Conservation (phyloP, 2,888 invertebrate species). For the Eurytoma adleriae region DNA sequence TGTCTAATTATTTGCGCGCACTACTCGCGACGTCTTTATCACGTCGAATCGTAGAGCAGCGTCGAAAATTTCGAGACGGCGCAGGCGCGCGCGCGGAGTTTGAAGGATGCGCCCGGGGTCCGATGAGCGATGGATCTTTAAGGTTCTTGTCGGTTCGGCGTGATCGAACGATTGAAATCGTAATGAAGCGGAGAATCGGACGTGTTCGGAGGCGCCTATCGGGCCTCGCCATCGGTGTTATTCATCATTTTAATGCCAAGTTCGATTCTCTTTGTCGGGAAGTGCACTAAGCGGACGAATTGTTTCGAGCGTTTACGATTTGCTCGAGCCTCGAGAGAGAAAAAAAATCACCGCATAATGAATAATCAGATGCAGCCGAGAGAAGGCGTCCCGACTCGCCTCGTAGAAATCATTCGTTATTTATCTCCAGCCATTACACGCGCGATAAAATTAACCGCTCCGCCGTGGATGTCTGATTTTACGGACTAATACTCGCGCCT, state of each 20-base stretch:
- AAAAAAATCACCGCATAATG: slow-evolving; percentile 14
- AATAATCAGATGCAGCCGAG: slow-evolving; percentile 12
- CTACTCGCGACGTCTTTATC: too few relatives aligned
- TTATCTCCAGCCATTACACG: slow-evolving; percentile 11
- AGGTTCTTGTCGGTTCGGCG: neutral
- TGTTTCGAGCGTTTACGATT: neutral
- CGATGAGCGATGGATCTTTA: neutral
- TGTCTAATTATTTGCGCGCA: slow-evolving; percentile 44
- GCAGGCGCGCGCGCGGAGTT: neutral
- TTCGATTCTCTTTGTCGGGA: neutral
- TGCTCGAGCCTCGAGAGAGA: neutral
- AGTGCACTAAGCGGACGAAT: neutral
- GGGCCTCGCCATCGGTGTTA: neutral
- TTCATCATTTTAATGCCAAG: slow-evolving; percentile 2
- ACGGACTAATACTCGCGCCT: neutral
- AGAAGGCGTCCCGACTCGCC: neutral
- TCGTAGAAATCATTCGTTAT: slow-evolving; percentile 8
- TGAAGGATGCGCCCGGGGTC: neutral
- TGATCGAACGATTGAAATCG: too few relatives aligned
- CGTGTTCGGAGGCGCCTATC: neutral
- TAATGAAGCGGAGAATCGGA: too few relatives aligned
- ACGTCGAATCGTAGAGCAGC: too few relatives aligned
- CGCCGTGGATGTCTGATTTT: neutral
- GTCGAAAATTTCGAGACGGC: neutral
- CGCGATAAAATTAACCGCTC: slow-evolving; percentile 20